Percentiles rank a stretch among this genome's conserved stretches.
Evolutionary conservation across 2,113 vertebrate genomes (phyloP).

Genomic region (Oreochromis tanganicae): DNA sequence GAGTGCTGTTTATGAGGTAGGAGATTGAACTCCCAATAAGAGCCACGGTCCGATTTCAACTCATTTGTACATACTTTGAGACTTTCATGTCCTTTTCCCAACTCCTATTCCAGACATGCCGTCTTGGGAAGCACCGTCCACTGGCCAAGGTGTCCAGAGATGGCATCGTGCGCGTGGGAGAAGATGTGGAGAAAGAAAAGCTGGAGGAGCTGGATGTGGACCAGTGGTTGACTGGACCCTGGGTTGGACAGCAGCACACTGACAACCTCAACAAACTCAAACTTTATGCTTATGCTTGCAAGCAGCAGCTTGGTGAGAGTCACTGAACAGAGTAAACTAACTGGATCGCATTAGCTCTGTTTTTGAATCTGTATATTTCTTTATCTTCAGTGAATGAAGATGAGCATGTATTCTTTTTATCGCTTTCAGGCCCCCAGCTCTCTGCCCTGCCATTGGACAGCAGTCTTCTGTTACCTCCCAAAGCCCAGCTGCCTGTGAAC

Average conservation of each 20-base stretch:
- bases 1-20: constrained; percentile 94
- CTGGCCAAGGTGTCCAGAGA: constrained; percentile 91
- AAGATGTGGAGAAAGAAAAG: constrained; percentile 73
- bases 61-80: not conserved
- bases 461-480: constrained; percentile 86
- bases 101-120: constrained; percentile 80
- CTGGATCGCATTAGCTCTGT: not conserved
- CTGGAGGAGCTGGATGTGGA: constrained; percentile 82
- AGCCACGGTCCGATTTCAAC: not conserved
- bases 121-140: constrained; percentile 93
- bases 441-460: constrained; percentile 86
- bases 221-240: constrained; percentile 86
- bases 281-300: constrained; percentile 90
- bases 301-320: constrained; percentile 85
- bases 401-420: not conserved
- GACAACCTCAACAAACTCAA: constrained; percentile 93
- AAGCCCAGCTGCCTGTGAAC: constrained; percentile 70
- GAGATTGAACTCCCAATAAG: not conserved
- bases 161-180: constrained; percentile 86
- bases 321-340: not conserved
- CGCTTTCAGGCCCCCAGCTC: constrained; percentile 82
- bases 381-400: not conserved
- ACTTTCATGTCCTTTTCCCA: not conserved
- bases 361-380: not conserved
- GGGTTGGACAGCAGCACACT: constrained; percentile 82